phyloP scores from a whole-genome alignment of 2,113 vertebrate species.

The Saimiri boliviensis region DNA sequence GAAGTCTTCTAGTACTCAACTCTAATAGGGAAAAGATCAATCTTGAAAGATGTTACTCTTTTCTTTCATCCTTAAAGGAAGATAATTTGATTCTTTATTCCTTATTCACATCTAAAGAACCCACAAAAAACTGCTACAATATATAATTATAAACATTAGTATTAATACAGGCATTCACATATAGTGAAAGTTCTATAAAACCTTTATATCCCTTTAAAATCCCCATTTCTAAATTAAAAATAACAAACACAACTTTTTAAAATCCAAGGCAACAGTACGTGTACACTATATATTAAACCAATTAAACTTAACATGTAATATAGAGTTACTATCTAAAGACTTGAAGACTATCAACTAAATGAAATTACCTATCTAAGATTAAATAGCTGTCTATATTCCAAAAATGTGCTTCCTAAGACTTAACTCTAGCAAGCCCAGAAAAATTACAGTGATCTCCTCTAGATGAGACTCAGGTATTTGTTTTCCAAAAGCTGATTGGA shows the following conservation, averaged over 20 bases:
- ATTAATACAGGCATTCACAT: not conserved
- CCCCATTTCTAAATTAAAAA: conserved; percentile 74
- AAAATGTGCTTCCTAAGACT: not conserved
- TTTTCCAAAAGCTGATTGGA: not conserved
- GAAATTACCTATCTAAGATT: conserved; percentile 13
- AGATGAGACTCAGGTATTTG: not conserved
- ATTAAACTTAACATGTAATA: conserved; percentile 71
- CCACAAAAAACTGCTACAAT: conserved; percentile 74
- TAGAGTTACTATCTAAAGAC: conserved; percentile 54
- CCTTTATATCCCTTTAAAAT: conserved; percentile 75
- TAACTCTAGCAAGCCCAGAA: not conserved
- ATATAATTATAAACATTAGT: conserved; percentile 70
- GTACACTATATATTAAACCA: conserved; percentile 76
- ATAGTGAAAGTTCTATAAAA: not conserved
- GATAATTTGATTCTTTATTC: conserved; percentile 77
- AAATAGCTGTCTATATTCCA: not conserved
- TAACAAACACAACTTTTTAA: not conserved
- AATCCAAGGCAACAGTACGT: conserved; percentile 55
- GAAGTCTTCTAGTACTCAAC: not conserved
- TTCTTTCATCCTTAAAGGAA: conserved; percentile 78
- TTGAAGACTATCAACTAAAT: conserved; percentile 11
- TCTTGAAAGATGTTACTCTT: not conserved
- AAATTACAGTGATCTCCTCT: not conserved
- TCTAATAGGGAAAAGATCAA: conserved; percentile 39
- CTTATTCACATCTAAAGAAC: conserved; percentile 81